These are phyloP conservation scores for Alexandromys fortis DNA, from an alignment of 2,113 vertebrate species.

Conservation along the genomic window DNA sequence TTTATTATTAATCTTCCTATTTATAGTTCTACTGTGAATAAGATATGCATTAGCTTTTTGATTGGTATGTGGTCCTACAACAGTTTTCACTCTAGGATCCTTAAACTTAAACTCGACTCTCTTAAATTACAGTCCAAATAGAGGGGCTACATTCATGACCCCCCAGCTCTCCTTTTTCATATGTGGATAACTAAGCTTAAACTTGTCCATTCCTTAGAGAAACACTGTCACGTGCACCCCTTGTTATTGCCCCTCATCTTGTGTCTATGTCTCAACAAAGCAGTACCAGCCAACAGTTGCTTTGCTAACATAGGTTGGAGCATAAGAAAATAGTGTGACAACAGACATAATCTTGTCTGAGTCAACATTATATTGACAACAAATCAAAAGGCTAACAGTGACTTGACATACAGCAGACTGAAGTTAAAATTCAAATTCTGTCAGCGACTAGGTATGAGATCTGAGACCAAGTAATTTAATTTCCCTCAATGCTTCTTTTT, in stretches of 20 bases:
- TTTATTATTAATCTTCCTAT: neutral
- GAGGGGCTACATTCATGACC: neutral
- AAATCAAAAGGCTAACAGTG: constrained; percentile 22
- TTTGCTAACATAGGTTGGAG: neutral
- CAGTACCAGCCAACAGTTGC: neutral
- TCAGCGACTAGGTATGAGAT: neutral
- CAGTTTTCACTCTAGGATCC: neutral
- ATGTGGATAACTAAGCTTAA: neutral
- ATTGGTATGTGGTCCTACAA: neutral
- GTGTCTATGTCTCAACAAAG: neutral
- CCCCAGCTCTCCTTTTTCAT: neutral
- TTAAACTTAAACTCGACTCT: neutral
- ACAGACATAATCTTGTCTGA: neutral
- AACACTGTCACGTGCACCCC: neutral
- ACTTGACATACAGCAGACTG: neutral
- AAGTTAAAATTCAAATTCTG: neutral
- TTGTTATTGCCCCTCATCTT: neutral
- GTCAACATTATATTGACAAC: neutral
- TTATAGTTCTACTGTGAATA: neutral
- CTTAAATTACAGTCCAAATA: neutral
- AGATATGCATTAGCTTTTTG: neutral
- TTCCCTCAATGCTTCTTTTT: neutral
- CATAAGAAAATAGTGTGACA: neutral
- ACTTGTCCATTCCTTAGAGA: neutral
- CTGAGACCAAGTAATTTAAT: neutral